Conservation (phyloP, 2,888 invertebrate genomes). For the Melitaea athalia region DNA sequence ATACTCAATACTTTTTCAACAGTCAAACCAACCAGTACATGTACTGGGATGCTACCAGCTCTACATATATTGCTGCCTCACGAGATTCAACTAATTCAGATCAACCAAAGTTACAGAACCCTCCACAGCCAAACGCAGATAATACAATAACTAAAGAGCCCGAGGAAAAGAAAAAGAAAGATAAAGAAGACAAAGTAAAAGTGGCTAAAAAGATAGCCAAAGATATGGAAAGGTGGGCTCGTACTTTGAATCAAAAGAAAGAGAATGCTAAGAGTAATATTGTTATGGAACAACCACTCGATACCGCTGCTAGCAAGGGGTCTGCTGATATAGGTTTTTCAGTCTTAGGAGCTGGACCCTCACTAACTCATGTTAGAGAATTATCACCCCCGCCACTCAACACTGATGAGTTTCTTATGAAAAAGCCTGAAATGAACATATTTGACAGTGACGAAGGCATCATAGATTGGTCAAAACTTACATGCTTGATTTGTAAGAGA, state of each 20-base stretch:
- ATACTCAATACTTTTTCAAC: slow-evolving; percentile 98
- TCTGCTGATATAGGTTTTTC: slow-evolving; percentile 97
- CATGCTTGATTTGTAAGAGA: slow-evolving; percentile 97
- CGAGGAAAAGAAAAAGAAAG: slow-evolving; percentile 86
- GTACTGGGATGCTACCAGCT: slow-evolving; percentile 94
- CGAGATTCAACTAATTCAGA: slow-evolving; percentile 66
- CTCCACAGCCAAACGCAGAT: slow-evolving; percentile 57
- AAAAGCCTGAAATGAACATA: slow-evolving; percentile 75
- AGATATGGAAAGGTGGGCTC: slow-evolving; percentile 94
- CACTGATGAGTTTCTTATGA: slow-evolving; percentile 68
- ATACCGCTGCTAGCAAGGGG: slow-evolving; percentile 83
- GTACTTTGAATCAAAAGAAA: slow-evolving; percentile 97
- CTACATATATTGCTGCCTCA: slow-evolving; percentile 83
- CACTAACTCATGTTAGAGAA: slow-evolving; percentile 67
- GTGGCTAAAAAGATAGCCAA: slow-evolving; percentile 99
- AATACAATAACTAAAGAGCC: slow-evolving; percentile 67
- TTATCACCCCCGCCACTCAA: slow-evolving; percentile 60
- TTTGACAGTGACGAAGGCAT: slow-evolving; percentile 88
- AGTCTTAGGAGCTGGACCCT: slow-evolving; percentile 88
- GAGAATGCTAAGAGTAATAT: slow-evolving; percentile 82
- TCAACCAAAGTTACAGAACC: slow-evolving; percentile 59
- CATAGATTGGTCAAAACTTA: slow-evolving; percentile 93
- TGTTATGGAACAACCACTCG: slow-evolving; percentile 73
- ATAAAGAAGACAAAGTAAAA: slow-evolving; percentile 96
- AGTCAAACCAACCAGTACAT: slow-evolving; percentile 94